Evolutionary conservation across 2,113 vertebrate genomes (phyloP), one percentile per base, ranked within the genome.

Genomic region (Jaculus jaculus): DNA sequence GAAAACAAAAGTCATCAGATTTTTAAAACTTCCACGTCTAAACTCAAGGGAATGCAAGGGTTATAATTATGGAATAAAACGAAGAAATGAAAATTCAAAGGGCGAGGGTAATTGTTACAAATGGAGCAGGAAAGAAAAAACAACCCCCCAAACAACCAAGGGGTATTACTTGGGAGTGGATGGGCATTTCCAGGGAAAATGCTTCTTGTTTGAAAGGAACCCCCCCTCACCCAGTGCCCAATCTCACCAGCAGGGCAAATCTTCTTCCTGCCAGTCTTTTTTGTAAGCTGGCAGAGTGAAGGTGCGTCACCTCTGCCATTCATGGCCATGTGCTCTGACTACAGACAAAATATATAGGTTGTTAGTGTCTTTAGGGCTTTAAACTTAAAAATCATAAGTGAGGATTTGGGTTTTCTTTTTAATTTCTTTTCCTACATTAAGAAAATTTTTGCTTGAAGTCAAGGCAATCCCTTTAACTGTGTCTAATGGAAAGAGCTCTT

Each of bases 71-170:
- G 75, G 24, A 42, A 66, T 80, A 68, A 91, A 81, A 68, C 39
- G 66, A 92, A 89, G 37, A 80, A 34, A 37, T 47, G 39, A 84
- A 74, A 93, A 83, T 88, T 84, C 28, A 73, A 86, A 91, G 51
- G 28, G 23, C 7, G 79, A 24, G 54, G 69, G 51, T 92, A 37
- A 58, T 74, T 84, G 13, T 10, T 73, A 30, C 15, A 3, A 71
- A 5, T 92, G 54, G 20, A 42, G 71, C 16, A 91, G 42, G 42
- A 37, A 51, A 94, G 54, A 61, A 37, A 84, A 90, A 51, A 65
- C 75, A 51, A 28, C 32, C 28, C 8, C 8, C 42, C 10, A 58
- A 71, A 8, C 63, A 84, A 32, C 51, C 63, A 32, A 89, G 61
- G 60, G 26, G 58, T 3, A 24, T 54, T 87, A 60, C 61, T 93